A percentile compares a stretch with the other conserved stretches of the same genome.
These are phyloP conservation scores for Heliconius eleuchia DNA, from an alignment of 1,140 invertebrate genomes.

Conservation along the genomic window DNA sequence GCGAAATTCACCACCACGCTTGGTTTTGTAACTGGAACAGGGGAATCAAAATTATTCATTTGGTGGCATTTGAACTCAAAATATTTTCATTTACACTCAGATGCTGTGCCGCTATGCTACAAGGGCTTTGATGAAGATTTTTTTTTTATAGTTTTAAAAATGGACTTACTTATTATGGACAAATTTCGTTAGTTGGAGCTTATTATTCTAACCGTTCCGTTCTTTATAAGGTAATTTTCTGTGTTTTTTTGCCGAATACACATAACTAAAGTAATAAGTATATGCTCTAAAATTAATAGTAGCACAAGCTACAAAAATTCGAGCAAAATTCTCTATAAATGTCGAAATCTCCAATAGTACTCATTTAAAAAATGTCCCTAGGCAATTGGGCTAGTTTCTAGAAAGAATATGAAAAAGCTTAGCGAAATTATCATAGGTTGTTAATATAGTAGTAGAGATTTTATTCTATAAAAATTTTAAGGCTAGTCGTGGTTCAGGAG, in stretches of 20 bases:
- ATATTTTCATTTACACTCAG: background rate
- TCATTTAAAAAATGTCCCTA: background rate
- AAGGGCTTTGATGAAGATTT: background rate
- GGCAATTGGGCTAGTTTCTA: background rate
- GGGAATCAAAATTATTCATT: background rate
- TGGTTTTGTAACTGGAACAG: background rate
- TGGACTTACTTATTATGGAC: too few relatives aligned
- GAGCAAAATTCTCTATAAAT: background rate
- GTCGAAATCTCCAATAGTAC: background rate
- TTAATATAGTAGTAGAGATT: background rate
- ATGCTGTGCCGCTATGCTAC: background rate
- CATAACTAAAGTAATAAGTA: background rate
- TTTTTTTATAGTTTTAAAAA: too few relatives aligned
- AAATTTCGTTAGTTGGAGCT: too few relatives aligned
- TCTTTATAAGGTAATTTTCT: background rate
- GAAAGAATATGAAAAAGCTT: slow-evolving; percentile 4
- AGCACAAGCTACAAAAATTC: background rate
- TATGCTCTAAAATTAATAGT: background rate
- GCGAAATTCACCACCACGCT: background rate
- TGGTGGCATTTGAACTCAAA: background rate
- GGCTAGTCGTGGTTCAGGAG: too few relatives aligned
- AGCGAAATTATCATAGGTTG: background rate
- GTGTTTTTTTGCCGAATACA: background rate
- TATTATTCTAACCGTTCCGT: background rate
- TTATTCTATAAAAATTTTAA: background rate